phyloP scores from a whole-genome alignment of 1,140 invertebrate species.

The Aradophagus sp. region DNA sequence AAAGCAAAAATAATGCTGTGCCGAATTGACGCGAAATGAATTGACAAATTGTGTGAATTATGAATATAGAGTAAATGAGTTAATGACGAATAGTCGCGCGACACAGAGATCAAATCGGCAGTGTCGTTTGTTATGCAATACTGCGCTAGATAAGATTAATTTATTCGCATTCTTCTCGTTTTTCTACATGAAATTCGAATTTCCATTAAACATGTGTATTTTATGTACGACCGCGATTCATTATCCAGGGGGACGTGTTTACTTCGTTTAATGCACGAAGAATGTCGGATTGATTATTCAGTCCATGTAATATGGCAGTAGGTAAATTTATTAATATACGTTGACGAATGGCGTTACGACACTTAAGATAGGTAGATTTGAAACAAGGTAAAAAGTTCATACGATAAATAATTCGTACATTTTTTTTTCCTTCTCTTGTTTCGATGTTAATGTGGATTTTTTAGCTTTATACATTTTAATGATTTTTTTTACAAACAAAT shows the following conservation, averaged over 20 bases:
- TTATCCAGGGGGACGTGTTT: conserved; percentile 22
- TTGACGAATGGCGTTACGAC: conserved; percentile 34
- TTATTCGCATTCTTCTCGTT: conserved; percentile 50
- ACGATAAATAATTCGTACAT: no score
- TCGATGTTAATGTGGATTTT: no score
- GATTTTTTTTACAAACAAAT: no score
- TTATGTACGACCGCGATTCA: conserved; percentile 28
- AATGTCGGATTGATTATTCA: conserved; percentile 44
- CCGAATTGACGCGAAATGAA: no score
- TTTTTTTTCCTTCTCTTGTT: no score
- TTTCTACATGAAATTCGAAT: conserved; percentile 47
- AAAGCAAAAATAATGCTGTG: no score
- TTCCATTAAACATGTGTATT: conserved; percentile 51
- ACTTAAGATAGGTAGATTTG: conserved; percentile 9
- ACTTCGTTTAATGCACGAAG: conserved; percentile 40
- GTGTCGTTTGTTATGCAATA: conserved; percentile 48
- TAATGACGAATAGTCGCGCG: conserved; percentile 33
- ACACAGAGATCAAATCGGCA: conserved; percentile 36
- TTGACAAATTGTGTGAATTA: conserved; percentile 35
- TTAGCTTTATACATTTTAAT: no score
- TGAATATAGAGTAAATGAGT: no score
- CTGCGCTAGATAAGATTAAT: conserved; percentile 48
- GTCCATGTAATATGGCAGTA: conserved; percentile 26
- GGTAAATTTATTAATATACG: conserved; percentile 31
- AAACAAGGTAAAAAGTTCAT: no score